Base-by-base conservation (phyloP, 2,113 vertebrate genomes). In the Junco hyemalis region DNA sequence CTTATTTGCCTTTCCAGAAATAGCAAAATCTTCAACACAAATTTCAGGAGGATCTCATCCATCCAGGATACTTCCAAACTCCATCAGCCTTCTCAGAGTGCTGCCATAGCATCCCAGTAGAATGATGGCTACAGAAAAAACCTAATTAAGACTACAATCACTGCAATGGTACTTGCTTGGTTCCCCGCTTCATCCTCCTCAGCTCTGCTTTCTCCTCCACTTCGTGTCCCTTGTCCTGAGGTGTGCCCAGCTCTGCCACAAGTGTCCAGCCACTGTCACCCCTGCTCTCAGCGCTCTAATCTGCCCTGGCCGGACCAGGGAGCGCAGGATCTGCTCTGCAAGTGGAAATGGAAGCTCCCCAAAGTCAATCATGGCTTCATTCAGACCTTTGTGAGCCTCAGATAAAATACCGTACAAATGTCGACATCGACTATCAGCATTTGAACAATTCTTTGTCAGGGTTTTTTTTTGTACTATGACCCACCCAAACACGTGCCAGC, bases 281-380 rank as follows among this genome's bases (percentile, higher is more conserved):
- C 3, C 2, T 11, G 6, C 7, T 10, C 61, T 29, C 0, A 0
- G 24, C 3, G 44, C 29, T 79, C 61, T 26, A 5, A 54, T 81
- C 19, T 0, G 12, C 61, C 0, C 0, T 5, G 6, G 33, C 48
- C 53, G 23, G 29, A 24, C 23, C 18, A 5, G 18, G 40, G n/a
- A 84, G 38, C 70, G 31, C 16, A 9, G 7, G 17, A 66, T 31
- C 48, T 36, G 24, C 66, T 45, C n/a, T 59, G n/a, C n/a, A 50
- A 16, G 35, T 4, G 16, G 26, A 47, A 84, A 23, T 31, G 12
- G 66, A 57, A 73, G 19, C 40, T 77, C 50, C 48, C 9, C n/a
- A 42, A 86, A 45, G n/a, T 38, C 38, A 86, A 81, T 70, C 3
- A 5, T 7, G 66, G 38, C 35, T 86, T 59, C 48, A 4, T 54